Evolutionary conservation across 1,140 invertebrate genomes (phyloP), one percentile per base, ranked within the genome.

Genomic region (Marisa cornuarietis): DNA sequence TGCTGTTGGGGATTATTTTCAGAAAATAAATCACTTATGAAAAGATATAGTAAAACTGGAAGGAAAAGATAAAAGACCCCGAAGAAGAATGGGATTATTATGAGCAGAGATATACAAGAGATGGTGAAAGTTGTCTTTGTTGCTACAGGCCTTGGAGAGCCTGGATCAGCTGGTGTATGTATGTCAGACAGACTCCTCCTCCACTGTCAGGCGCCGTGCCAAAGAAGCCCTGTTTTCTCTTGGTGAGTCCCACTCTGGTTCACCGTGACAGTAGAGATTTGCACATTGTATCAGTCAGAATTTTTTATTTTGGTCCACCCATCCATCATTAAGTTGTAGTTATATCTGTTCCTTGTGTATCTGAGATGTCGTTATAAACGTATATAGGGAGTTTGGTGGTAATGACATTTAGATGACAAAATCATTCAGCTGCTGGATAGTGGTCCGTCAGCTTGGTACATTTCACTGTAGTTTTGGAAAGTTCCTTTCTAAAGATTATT

Each of bases 221-320:
- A 91, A 90, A 81, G 85, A 89, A 51, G 87, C 89, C n/a, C 81
- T 91, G 9, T 82, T 88, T 66, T 86, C 88, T 24, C 71, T 91
- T 26, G 90, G 90, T 91, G 83, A 83, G 86, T 84, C 63, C 2
- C 20, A 26, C 52, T 68, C 49, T 58, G 54, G 54, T 58, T 58
- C 8, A 58, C 22, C 26, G 1, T 62, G 31, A 42, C 31, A 42
- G 6, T 42, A 42, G 31, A 6, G 31, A 42, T 42, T 42, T 42
- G 31, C 31, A 42, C 31, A 42, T 42, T 42, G 31, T 42, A 4
- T 42, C 31, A 42, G 31, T 42, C 31, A 42, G 31, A 42, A 42
- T 42, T 42, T 42, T 4, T 42, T 42, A 42, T 42, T 2, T 42
- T 42, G 31, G 31, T 42, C 31, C 31, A 2, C 31, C 6, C 0